phyloP scores from a whole-genome alignment of 2,113 vertebrate genomes.

The Hymenochirus boettgeri region DNA sequence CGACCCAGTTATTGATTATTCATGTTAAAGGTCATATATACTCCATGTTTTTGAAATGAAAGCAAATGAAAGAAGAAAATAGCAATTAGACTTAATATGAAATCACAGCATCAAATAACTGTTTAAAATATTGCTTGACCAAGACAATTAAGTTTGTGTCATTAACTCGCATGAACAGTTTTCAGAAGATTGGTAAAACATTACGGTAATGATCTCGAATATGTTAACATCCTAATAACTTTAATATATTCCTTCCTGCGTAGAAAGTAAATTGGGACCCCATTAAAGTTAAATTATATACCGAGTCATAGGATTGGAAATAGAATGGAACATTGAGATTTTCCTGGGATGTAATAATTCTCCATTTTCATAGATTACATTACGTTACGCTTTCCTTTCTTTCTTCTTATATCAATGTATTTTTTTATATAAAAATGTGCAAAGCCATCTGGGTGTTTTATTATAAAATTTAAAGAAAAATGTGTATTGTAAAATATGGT shows the following conservation, averaged over 20 bases:
- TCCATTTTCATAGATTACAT: too few species aligned
- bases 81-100: background rate
- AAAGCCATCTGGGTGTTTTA: too few species aligned
- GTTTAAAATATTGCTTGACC: conserved; percentile 26
- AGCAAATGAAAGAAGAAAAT: too few species aligned
- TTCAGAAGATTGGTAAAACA: conserved; percentile 26
- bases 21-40: too few species aligned
- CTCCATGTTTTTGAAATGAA: too few species aligned
- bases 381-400: too few species aligned
- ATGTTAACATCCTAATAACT: conserved; percentile 18
- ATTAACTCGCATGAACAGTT: conserved; percentile 25
- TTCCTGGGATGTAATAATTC: too few species aligned
- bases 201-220: background rate
- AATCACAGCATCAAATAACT: conserved; percentile 7
- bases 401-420: too few species aligned
- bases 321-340: conserved; percentile 7
- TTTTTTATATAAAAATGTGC: too few species aligned
- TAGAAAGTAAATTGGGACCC: conserved; percentile 9
- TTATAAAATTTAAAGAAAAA: too few species aligned
- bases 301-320: conserved; percentile 21
- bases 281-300: conserved; percentile 25
- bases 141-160: conserved; percentile 24
- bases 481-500: too few species aligned
- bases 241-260: conserved; percentile 17
- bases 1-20: too few species aligned